phyloP scores from a whole-genome alignment of 2,797 vertebrate species.

The Podarcis lilfordi region DNA sequence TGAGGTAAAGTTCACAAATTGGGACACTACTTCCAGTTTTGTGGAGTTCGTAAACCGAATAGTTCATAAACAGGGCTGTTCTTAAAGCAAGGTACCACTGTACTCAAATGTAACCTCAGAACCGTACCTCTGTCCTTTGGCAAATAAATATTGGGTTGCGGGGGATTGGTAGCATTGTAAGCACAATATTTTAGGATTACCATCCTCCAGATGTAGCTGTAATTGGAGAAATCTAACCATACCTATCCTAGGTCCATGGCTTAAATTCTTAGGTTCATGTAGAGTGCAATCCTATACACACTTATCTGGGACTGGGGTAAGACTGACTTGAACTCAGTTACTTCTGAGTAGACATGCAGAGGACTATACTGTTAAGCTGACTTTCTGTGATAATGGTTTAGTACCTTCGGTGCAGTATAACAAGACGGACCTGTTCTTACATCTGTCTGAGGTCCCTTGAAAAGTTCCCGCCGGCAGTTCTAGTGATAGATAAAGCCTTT shows the following conservation, averaged over 20 bases:
- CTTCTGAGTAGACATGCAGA: background rate
- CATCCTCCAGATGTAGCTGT: conserved; percentile 11
- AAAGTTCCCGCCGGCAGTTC: background rate
- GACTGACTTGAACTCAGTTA: background rate
- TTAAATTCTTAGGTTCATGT: conserved; percentile 22
- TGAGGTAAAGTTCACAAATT: too few relatives aligned
- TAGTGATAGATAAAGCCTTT: background rate
- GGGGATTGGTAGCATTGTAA: conserved; percentile 43
- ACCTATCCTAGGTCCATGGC: conserved; percentile 30
- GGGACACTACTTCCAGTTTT: too few relatives aligned
- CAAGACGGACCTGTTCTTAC: background rate
- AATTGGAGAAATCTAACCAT: conserved; percentile 19
- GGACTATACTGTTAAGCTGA: background rate
- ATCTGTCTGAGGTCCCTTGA: too few relatives aligned
- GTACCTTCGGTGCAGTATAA: conserved; percentile 2
- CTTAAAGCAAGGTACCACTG: too few relatives aligned
- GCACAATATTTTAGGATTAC: conserved; percentile 25
- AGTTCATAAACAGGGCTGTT: too few relatives aligned
- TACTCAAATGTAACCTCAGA: background rate
- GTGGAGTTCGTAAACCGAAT: too few relatives aligned
- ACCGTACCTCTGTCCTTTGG: background rate
- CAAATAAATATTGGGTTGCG: conserved; percentile 48
- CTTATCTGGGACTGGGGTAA: background rate
- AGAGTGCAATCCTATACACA: background rate
- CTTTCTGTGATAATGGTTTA: conserved; percentile 25